phyloP scores from a whole-genome alignment of 1,140 invertebrate genomes.

The Varroa destructor region DNA sequence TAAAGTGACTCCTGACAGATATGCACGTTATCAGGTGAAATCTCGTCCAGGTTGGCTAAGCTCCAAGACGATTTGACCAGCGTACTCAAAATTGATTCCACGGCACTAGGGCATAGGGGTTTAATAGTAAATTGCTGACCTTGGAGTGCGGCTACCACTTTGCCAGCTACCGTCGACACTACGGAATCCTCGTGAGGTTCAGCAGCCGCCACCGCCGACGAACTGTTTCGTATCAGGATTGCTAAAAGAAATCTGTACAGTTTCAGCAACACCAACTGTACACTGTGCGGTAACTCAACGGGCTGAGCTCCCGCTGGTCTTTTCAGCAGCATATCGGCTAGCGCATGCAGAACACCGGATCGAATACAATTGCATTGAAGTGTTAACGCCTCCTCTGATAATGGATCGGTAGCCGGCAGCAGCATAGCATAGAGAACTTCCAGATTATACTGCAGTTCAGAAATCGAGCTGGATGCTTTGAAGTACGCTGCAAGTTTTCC shows the following conservation, averaged over 20 bases:
- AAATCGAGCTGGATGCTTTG: constrained; percentile 18
- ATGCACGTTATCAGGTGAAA: constrained; percentile 3
- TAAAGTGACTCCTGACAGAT: constrained; percentile 26
- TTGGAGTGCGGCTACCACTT: constrained; percentile 1
- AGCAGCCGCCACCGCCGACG: background rate
- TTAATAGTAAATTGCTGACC: background rate
- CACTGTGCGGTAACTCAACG: constrained; percentile 9
- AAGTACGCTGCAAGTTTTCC: constrained; percentile 36
- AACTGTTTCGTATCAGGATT: constrained; percentile 6
- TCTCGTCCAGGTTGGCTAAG: background rate
- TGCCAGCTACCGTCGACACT: constrained; percentile 2
- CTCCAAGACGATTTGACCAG: constrained; percentile 12
- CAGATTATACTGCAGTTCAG: constrained; percentile 32
- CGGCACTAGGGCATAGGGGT: background rate
- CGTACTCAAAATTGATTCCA: constrained; percentile 4
- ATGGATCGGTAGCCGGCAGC: constrained; percentile 72
- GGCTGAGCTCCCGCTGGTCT: background rate
- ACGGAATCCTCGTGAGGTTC: constrained; percentile 26
- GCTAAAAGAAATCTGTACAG: constrained; percentile 7
- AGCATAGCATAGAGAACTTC: constrained; percentile 77
- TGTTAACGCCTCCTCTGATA: constrained; percentile 64
- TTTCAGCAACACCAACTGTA: constrained; percentile 17
- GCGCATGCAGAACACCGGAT: constrained; percentile 41
- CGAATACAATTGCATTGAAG: constrained; percentile 78
- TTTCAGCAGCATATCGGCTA: constrained; percentile 2